phyloP scores from a whole-genome alignment of 2,113 vertebrate genomes.

The Ramphastos sulfuratus region DNA sequence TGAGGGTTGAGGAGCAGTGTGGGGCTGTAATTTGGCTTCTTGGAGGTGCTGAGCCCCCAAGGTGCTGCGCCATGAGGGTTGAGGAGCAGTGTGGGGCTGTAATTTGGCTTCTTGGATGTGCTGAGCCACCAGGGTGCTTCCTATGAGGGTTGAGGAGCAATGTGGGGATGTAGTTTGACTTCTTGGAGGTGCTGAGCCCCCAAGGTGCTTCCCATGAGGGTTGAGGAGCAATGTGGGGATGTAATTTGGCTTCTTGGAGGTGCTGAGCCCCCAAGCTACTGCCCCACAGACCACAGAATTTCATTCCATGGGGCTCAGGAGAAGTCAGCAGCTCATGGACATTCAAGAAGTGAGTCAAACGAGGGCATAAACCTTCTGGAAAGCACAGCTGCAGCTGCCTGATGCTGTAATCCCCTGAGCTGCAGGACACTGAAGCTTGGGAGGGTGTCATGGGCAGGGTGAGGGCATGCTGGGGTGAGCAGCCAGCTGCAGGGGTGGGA shows the following conservation, averaged over 20 bases:
- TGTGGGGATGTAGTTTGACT: background rate
- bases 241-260: too few relatives aligned
- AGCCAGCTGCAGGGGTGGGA: background rate
- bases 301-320: rapidly evolving
- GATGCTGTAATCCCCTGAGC: background rate
- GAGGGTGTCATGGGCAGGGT: background rate
- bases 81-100: background rate
- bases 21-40: background rate
- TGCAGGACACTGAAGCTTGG: background rate
- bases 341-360: background rate
- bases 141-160: background rate
- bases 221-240: background rate
- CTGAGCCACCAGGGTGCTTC: background rate
- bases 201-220: background rate
- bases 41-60: background rate
- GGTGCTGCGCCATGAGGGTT: background rate
- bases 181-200: background rate
- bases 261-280: background rate
- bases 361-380: rapidly evolving
- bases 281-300: rapidly evolving
- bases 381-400: background rate
- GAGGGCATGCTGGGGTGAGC: background rate
- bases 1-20: too few relatives aligned
- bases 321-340: background rate
- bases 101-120: background rate